Evolutionary conservation across 2,797 vertebrate genomes (phyloP), one percentile per base, ranked within the genome.

Genomic region (Poeciliopsis infans): DNA sequence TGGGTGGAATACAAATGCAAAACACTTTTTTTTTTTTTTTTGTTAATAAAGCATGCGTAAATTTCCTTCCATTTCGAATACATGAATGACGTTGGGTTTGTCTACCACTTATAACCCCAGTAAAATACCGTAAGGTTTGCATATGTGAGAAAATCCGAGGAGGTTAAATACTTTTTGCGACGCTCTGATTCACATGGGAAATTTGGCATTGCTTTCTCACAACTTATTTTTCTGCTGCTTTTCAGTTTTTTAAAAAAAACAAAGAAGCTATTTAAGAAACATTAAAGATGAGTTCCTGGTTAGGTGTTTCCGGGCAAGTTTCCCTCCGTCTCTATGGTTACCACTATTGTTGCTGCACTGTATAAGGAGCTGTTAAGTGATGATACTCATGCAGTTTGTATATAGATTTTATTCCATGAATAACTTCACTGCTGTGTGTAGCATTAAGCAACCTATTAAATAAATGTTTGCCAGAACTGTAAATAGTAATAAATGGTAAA

Each of bases 361-460:
- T 75, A 53, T 23, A 82, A 43, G 64, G 51, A 74, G 74, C 12
- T 23, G 20, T 8, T 51, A 51, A 51, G 49, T 7, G 20, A 89
- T 89, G 73, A 80, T 86, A 80, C 76, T 74, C 83, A 90, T 86
- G 18, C 55, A 86, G 74, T 79, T 80, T 41, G 81, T 77, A 11
- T 75, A 77, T 84, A 83, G 43, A 85, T 81, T 88, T 92, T 91
- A 92, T 92, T 93, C 83, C 86, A 76, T 93, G 85, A 93, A 92
- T 94, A 92, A 90, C 85, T 87, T 85, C 84, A 86, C 83, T 88
- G 89, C 79, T 75, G 79, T 84, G 83, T 85, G 72, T 72, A 84
- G 76, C 77, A 90, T 83, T 72, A 76, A 75, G 78, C 76, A 74
- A 83, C 74, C 81, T 59, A 55, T 78, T 79, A 78, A 92, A 89